A percentile compares a stretch with the other conserved stretches of the same genome.
Conservation (phyloP, 2,113 vertebrate species). For the Lontra canadensis region DNA sequence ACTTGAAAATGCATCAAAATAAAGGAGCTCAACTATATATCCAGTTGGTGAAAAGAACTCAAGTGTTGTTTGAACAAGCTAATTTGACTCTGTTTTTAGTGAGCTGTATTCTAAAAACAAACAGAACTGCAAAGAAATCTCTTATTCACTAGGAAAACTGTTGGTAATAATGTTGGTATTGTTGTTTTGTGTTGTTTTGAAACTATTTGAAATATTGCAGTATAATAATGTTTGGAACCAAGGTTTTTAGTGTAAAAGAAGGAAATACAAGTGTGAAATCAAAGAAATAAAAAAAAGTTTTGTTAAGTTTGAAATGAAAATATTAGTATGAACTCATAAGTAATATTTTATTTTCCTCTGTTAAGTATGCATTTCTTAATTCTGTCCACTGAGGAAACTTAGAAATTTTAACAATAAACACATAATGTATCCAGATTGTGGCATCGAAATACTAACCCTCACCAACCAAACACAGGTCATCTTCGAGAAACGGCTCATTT, state of each 20-base stretch:
- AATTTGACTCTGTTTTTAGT: not conserved
- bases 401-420: not conserved
- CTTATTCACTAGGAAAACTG: not conserved
- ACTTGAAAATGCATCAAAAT: not conserved
- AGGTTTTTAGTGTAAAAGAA: not conserved
- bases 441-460: not conserved
- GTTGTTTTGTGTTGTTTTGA: not conserved
- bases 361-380: not conserved
- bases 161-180: not conserved
- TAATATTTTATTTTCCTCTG: not conserved
- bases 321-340: not conserved
- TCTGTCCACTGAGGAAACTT: not conserved
- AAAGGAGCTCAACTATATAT: not conserved
- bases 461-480: not conserved
- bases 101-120: not conserved
- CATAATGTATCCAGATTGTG: not conserved
- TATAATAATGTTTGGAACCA: not conserved
- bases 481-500: not conserved
- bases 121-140: not conserved
- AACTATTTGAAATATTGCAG: not conserved
- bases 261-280: not conserved
- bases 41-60: not conserved
- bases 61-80: not conserved
- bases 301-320: constrained; percentile 16
- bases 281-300: not conserved